A percentile compares a stretch with the other conserved stretches of the same genome.
Conservation (phyloP, 2,113 vertebrate genomes). For the Sakesphorus luctuosus region DNA sequence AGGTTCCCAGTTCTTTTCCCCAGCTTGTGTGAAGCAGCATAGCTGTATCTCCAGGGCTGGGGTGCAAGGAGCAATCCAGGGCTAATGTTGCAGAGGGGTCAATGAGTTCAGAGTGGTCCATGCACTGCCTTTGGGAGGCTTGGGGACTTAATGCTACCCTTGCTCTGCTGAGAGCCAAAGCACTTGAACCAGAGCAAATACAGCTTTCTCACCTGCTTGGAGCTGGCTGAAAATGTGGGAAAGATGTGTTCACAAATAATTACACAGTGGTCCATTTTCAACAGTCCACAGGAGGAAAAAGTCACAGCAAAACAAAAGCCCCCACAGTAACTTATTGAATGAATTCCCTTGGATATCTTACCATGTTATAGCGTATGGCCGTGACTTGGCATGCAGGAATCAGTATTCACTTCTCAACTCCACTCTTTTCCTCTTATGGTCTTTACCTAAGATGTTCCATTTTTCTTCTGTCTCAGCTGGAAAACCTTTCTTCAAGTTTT, state of each 20-base stretch:
- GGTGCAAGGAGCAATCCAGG: not conserved
- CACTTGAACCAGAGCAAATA: constrained; percentile 3
- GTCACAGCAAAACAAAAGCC: not conserved
- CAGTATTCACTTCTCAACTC: not conserved
- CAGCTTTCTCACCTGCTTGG: not conserved
- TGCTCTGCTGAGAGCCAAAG: not conserved
- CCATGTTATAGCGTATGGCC: not conserved
- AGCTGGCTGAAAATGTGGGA: not conserved
- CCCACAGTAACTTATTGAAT: not conserved
- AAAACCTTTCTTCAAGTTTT: constrained; percentile 9
- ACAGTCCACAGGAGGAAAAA: not conserved
- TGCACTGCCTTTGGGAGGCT: not conserved
- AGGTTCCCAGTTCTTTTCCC: not conserved
- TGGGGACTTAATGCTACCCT: not conserved
- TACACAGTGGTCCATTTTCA: not conserved
- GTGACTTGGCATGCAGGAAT: not conserved
- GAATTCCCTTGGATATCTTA: not conserved
- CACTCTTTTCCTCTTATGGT: not conserved
- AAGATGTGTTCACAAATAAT: not conserved
- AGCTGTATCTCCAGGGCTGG: not conserved
- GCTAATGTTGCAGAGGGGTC: not conserved
- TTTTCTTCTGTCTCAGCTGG: not conserved
- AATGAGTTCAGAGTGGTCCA: not conserved
- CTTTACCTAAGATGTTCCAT: not conserved
- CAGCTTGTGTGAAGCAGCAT: not conserved